Percentiles rank a stretch among this genome's conserved stretches.
These are phyloP conservation scores for Drosophila sturtevanti DNA, from an alignment of 1,140 invertebrate species.

Conservation along the genomic window DNA sequence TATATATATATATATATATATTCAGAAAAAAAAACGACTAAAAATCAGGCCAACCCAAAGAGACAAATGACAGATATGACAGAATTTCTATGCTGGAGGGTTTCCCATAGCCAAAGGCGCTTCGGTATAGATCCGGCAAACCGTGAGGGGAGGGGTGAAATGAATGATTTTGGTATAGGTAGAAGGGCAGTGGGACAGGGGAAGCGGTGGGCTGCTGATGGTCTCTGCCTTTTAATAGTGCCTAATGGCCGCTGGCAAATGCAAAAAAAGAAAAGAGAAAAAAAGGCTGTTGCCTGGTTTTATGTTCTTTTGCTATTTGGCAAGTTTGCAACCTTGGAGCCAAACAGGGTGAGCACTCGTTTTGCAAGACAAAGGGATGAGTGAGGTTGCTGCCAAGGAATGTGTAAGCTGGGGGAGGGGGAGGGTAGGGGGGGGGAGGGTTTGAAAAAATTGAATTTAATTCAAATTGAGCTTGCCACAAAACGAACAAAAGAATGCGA, in stretches of 20 bases:
- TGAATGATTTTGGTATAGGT: background rate
- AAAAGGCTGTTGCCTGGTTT: slow-evolving; percentile 48
- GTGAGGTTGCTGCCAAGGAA: background rate
- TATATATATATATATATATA: slow-evolving; percentile 26
- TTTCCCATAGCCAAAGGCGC: background rate
- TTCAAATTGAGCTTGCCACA: slow-evolving; percentile 66
- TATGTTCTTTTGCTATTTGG: slow-evolving; percentile 35
- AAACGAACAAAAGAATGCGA: slow-evolving; percentile 49
- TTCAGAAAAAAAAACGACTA: slow-evolving; percentile 21
- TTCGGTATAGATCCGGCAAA: background rate
- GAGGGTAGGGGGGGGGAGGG: background rate
- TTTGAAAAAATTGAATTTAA: slow-evolving; percentile 80
- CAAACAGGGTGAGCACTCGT: slow-evolving; percentile 1
- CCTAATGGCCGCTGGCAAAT: slow-evolving; percentile 70
- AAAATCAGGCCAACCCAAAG: slow-evolving; percentile 10
- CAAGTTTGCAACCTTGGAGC: slow-evolving; percentile 65
- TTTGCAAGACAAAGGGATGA: background rate
- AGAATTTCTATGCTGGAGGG: slow-evolving; percentile 19
- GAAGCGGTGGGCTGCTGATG: background rate
- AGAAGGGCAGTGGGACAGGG: background rate
- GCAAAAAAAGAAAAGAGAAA: slow-evolving; percentile 5
- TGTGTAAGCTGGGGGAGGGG: background rate
- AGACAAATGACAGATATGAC: slow-evolving; percentile 34
- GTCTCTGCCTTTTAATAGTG: slow-evolving; percentile 41
- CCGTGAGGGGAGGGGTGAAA: slow-evolving; percentile 5